phyloP scores from a whole-genome alignment of 37 sponge, comb jelly and placozoan species.

The Chondrosia reniformis region DNA sequence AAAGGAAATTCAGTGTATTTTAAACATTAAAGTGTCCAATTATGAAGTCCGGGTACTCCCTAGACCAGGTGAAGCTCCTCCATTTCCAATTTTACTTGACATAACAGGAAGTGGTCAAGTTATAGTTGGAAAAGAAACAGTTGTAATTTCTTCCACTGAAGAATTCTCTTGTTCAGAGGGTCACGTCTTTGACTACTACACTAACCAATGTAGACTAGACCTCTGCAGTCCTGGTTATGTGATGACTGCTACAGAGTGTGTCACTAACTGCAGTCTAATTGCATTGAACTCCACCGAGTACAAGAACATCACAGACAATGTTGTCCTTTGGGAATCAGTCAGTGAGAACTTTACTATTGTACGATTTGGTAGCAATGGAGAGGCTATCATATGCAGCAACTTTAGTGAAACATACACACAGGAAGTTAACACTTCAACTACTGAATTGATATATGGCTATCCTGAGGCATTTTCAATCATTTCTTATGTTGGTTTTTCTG shows the following conservation, averaged over 20 bases:
- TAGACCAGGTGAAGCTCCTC: background rate
- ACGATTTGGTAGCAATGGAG: background rate
- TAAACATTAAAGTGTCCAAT: background rate
- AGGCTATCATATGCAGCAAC: constrained; percentile 27
- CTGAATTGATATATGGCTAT: background rate
- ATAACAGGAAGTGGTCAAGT: background rate
- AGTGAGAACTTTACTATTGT: background rate
- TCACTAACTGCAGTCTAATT: background rate
- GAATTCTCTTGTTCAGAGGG: too few relatives aligned
- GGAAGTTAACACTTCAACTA: background rate
- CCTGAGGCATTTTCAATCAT: constrained; percentile 11
- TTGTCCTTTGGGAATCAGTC: background rate
- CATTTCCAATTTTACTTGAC: background rate
- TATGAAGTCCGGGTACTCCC: too few relatives aligned
- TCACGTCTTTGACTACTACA: too few relatives aligned
- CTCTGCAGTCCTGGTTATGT: too few relatives aligned
- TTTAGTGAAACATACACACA: constrained; percentile 8
- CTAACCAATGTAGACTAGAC: too few relatives aligned
- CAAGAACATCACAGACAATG: too few relatives aligned
- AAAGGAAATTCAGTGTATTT: background rate
- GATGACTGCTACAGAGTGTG: too few relatives aligned
- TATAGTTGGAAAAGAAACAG: too few relatives aligned
- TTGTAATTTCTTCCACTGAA: too few relatives aligned
- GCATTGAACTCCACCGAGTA: background rate
- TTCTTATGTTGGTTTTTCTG: constrained; percentile 48